A percentile compares a stretch with the other conserved stretches of the same genome.
Conservation (phyloP, 1,140 invertebrate species). For the Akabosia matsudoensis region DNA sequence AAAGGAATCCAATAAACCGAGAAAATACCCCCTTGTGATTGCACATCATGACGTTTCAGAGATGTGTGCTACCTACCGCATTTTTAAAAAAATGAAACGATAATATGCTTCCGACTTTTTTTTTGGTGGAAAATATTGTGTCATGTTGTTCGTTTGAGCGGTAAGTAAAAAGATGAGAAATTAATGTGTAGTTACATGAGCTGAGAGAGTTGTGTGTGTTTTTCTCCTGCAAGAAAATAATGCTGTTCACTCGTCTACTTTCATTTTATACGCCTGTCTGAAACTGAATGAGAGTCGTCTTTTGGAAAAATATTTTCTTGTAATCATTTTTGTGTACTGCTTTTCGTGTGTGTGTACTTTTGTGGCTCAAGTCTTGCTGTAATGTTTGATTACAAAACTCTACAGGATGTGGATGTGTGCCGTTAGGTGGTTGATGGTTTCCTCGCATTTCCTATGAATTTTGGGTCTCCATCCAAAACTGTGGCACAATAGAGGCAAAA, state of each 20-base stretch:
- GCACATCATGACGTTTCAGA: neutral
- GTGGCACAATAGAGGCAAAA: neutral
- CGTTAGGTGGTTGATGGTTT: neutral
- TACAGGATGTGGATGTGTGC: neutral
- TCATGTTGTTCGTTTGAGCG: neutral
- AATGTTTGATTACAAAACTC: neutral
- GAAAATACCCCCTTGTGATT: conserved; percentile 3
- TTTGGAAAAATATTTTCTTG: neutral
- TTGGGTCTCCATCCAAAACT: neutral
- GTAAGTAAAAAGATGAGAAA: neutral
- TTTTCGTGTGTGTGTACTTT: neutral
- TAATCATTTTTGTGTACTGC: neutral
- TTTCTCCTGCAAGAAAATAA: neutral
- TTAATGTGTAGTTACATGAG: neutral
- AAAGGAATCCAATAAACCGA: conserved; percentile 7
- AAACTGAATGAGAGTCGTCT: neutral
- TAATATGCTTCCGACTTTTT: neutral
- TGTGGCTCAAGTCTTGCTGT: neutral
- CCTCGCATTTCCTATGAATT: neutral
- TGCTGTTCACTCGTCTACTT: neutral
- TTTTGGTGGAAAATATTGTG: neutral
- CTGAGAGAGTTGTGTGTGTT: neutral
- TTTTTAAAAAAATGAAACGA: neutral
- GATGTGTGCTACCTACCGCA: neutral
- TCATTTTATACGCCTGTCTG: neutral